These are phyloP conservation scores for Channallabes apus DNA, from an alignment of 2,797 vertebrate genomes.

Conservation along the genomic window DNA sequence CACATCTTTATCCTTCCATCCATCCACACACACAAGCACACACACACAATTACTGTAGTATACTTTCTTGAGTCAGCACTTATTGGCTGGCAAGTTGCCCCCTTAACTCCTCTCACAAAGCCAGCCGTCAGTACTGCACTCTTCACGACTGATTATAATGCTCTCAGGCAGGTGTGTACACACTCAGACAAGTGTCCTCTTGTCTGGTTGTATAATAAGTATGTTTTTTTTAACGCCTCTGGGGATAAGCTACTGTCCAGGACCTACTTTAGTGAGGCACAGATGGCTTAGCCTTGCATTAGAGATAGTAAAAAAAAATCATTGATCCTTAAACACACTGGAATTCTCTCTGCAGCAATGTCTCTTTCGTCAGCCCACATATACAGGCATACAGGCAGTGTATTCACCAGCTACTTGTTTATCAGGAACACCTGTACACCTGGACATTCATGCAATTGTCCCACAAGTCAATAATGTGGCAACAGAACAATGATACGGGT, in stretches of 20 bases:
- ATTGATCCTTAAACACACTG: not conserved
- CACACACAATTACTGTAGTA: not conserved
- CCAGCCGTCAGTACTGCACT: conserved; percentile 16
- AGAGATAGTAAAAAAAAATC: not conserved
- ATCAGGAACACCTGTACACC: not conserved
- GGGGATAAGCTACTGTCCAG: not conserved
- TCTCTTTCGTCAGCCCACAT: not conserved
- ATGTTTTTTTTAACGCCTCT: not conserved
- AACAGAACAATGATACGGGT: not conserved
- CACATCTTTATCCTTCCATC: not conserved
- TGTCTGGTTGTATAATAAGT: not conserved
- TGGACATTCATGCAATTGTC: not conserved
- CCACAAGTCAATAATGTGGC: not conserved
- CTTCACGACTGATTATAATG: not conserved
- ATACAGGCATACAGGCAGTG: not conserved
- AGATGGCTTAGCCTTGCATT: conserved; percentile 14
- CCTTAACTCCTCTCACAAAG: conserved; percentile 6
- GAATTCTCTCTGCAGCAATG: not conserved
- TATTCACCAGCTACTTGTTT: not conserved
- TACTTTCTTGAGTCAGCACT: conserved; percentile 37
- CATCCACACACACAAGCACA: not conserved
- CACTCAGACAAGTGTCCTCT: conserved; percentile 13
- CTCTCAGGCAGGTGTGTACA: not conserved
- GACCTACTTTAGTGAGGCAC: not conserved
- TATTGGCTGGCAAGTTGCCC: conserved; percentile 29